These are phyloP conservation scores for Chionoecetes opilio DNA, from an alignment of 1,140 invertebrate genomes.

Conservation along the genomic window DNA sequence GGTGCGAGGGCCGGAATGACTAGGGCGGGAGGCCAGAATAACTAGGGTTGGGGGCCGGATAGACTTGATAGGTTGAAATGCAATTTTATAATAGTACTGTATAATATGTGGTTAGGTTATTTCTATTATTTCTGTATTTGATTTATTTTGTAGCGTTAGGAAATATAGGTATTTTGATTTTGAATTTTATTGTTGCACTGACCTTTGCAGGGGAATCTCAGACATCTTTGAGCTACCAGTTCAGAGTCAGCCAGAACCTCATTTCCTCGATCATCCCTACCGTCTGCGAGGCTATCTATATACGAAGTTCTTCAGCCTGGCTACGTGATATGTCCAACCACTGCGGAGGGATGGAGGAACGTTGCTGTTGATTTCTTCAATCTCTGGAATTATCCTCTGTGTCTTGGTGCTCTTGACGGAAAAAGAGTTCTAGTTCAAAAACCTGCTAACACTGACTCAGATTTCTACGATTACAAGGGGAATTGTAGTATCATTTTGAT, in stretches of 20 bases:
- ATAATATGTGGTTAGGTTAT: no score
- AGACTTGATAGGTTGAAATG: no score
- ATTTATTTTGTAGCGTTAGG: no score
- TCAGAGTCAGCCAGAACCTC: background rate
- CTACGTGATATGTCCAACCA: background rate
- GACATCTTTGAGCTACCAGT: background rate
- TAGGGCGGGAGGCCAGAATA: no score
- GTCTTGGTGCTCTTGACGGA: background rate
- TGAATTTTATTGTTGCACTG: no score
- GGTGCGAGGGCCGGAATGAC: no score
- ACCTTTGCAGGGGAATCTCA: no score
- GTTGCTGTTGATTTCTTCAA: background rate
- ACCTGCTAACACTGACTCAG: background rate
- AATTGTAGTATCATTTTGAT: background rate
- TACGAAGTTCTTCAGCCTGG: background rate
- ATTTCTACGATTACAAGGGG: slow-evolving; percentile 28
- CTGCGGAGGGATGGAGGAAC: background rate
- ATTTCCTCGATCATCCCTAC: background rate
- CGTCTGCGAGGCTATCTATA: background rate
- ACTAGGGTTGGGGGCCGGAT: no score
- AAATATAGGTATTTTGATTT: no score
- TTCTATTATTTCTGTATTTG: no score
- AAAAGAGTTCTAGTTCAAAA: background rate
- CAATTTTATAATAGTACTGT: no score
- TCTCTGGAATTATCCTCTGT: background rate